Base-by-base conservation (phyloP, 1,140 invertebrate genomes). In the Hycleus phaleratus region DNA sequence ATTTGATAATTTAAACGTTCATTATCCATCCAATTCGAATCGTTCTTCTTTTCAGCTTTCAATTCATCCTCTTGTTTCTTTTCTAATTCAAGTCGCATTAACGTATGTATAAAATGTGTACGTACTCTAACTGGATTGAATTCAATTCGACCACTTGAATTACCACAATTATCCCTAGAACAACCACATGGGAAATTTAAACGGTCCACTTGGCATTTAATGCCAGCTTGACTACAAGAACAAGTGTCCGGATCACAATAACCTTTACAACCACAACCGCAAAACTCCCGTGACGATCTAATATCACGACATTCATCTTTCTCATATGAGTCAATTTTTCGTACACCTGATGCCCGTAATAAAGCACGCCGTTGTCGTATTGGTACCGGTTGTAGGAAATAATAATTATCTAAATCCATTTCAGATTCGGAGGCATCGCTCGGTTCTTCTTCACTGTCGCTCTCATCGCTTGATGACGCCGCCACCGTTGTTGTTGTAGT, bases 111-210 rank as follows among this genome's bases (percentile, higher is more conserved):
- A 68, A 96, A 98, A 75, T 98, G 95, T n/a, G 93, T 97, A 49
- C 93, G 82, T 2, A 98, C 95, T 52, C 95, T 82, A 26, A 94
- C 85, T 0, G 94, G 93, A 75, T 98, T 97, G 67, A 98, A 98
- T 73, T 98, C 95, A 58, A 97, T 91, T 53, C 96, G 81, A 5
- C 96, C 96, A 49, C 85, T 85, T 3, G 85, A 85, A 74, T 99
- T 99, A 38, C 84, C 88, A 75, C 96, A 99, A 46, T 92, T 91
- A 67, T 97, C 94, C 60, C 90, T 85, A 0, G 90, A 88, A 75
- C 96, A 99, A 18, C 94, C 93, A 75, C 96, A 98, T 0, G 96
- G 96, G 74, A 98, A 98, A 68, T 91, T 95, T 43, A 93, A 79
- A 59, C 95, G 82, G 77, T 98, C 95, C 18, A 98, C 92, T 52